These are phyloP conservation scores for Brotogeris chrysoptera DNA, from an alignment of 2,797 vertebrate species.

Conservation along the genomic window DNA sequence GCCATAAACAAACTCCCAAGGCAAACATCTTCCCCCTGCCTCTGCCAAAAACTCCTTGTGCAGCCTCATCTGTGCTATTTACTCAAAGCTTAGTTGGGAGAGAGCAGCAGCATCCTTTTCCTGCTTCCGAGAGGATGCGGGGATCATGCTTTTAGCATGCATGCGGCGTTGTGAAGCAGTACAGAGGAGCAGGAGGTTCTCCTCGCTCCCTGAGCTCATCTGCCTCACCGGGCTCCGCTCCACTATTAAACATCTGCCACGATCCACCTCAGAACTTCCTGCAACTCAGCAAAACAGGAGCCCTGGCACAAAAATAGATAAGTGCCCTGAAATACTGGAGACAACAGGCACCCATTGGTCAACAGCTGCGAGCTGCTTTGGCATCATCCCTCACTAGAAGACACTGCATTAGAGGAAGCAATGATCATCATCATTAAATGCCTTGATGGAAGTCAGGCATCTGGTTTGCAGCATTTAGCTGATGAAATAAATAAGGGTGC, in stretches of 20 bases:
- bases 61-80: neutral
- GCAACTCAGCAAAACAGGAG: slow-evolving; percentile 11
- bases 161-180: neutral
- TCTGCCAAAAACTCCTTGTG: neutral
- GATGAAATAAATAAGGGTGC: slow-evolving; percentile 66
- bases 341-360: slow-evolving; percentile 10
- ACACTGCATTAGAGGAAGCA: slow-evolving; percentile 30
- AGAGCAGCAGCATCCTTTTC: neutral
- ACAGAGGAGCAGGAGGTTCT: neutral
- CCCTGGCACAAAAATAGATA: neutral
- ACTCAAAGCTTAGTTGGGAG: neutral
- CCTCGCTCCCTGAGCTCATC: neutral
- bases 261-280: slow-evolving; percentile 28
- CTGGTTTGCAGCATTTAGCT: slow-evolving; percentile 48
- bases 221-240: neutral
- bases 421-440: slow-evolving; percentile 29
- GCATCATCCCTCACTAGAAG: slow-evolving; percentile 7
- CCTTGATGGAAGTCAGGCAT: slow-evolving; percentile 32
- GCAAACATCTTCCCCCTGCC: neutral
- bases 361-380: slow-evolving; percentile 11
- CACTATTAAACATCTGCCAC: neutral
- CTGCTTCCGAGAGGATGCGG: neutral
- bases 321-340: slow-evolving; percentile 9
- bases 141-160: accelerated
- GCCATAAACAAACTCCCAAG: neutral